A percentile compares a stretch with the other conserved stretches of the same genome.
Conservation (phyloP, 2,797 vertebrate species). For the Ambastaia sidthimunki region DNA sequence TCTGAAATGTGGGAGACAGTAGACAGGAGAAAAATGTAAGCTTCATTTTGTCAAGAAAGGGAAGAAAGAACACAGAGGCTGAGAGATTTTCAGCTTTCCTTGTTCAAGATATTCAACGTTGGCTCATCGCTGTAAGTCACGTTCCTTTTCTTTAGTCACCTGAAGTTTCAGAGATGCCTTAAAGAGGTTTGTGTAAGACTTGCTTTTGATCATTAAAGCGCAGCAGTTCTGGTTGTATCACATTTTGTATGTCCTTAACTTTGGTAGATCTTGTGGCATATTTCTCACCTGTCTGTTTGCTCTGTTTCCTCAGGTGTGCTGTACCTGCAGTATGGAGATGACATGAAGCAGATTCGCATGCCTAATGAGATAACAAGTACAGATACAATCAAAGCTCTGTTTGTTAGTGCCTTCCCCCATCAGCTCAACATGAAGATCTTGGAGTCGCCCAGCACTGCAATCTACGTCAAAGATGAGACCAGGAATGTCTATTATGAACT, state of each 20-base stretch:
- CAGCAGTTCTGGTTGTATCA: neutral
- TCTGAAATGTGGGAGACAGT: constrained; percentile 14
- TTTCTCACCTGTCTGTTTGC: constrained; percentile 7
- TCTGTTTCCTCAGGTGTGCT: constrained; percentile 52
- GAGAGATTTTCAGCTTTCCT: neutral
- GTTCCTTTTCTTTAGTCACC: neutral
- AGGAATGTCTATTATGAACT: constrained; percentile 97
- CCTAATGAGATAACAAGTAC: constrained; percentile 96
- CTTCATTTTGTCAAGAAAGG: neutral
- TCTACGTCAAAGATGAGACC: constrained; percentile 97
- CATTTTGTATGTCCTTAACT: neutral
- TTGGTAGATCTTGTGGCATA: neutral
- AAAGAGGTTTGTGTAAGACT: neutral
- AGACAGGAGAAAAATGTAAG: neutral
- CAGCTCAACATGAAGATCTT: constrained; percentile 98
- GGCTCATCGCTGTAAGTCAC: constrained; percentile 9
- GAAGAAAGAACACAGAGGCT: neutral
- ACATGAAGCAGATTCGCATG: constrained; percentile 94
- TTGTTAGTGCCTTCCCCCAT: constrained; percentile 97
- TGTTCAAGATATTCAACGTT: neutral
- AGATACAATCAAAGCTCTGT: constrained; percentile 96
- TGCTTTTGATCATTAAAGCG: neutral
- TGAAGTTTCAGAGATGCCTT: constrained; percentile 11
- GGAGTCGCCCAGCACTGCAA: constrained; percentile 92
- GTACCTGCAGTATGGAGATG: constrained; percentile 59